A percentile compares a stretch with the other conserved stretches of the same genome.
phyloP scores from a whole-genome alignment of 2,888 invertebrate genomes.

The Allolobophora icterica region DNA sequence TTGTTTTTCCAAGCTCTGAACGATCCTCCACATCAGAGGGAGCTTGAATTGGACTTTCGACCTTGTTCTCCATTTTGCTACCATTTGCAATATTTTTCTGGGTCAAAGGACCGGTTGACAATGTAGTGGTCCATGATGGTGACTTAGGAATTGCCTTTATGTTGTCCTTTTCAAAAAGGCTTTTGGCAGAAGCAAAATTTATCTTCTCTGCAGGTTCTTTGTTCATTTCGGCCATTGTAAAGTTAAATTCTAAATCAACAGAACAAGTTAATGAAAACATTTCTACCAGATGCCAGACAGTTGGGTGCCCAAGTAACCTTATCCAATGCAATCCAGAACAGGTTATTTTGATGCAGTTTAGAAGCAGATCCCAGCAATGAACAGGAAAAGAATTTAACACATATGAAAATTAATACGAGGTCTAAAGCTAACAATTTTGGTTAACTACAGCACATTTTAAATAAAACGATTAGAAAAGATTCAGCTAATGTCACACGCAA shows the following conservation, averaged over 20 bases:
- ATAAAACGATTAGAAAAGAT: no score
- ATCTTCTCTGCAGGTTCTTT: background rate
- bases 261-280: background rate
- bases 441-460: no score
- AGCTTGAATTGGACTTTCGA: background rate
- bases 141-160: background rate
- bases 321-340: no score
- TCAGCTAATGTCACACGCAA: no score
- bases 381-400: no score
- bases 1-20: background rate
- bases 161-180: background rate
- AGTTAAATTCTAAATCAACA: background rate
- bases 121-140: background rate
- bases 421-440: no score
- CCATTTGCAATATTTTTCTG: background rate
- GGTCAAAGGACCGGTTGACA: background rate
- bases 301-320: no score
- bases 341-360: no score
- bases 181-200: slow-evolving; percentile 19
- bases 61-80: background rate
- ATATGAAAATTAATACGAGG: no score
- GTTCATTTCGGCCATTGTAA: slow-evolving; percentile 13
- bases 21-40: background rate
- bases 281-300: background rate
- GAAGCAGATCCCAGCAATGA: no score